These are phyloP conservation scores for Mungos mungo DNA, from an alignment of 2,113 vertebrate species.

Conservation along the genomic window DNA sequence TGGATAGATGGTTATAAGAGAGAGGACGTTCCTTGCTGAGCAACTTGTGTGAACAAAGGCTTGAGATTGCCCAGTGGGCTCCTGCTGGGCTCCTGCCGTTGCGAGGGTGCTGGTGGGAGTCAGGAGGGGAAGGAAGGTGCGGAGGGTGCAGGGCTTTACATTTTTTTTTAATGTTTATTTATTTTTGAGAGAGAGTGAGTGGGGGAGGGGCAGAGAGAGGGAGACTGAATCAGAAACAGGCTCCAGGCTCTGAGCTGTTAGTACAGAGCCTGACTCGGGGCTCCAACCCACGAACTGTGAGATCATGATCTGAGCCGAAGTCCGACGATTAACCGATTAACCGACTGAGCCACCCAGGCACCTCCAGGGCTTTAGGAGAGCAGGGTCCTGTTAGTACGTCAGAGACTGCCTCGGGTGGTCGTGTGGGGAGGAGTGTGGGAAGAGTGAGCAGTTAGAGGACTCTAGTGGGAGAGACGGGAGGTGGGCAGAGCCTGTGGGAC, in stretches of 20 bases:
- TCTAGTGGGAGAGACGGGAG: neutral
- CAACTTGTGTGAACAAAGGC: neutral
- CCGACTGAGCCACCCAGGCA: too few species aligned
- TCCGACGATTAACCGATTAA: too few species aligned
- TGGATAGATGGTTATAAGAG: accelerated
- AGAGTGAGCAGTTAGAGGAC: neutral
- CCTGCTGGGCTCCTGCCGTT: too few species aligned
- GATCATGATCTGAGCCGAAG: too few species aligned
- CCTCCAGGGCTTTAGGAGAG: neutral
- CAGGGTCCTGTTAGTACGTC: accelerated
- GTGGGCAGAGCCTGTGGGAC: neutral
- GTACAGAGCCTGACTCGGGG: too few species aligned
- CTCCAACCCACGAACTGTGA: too few species aligned
- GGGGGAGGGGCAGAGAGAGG: too few species aligned
- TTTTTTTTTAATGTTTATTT: neutral
- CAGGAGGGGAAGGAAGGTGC: neutral
- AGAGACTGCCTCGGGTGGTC: neutral
- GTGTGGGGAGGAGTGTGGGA: neutral
- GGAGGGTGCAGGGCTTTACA: neutral
- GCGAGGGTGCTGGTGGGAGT: neutral
- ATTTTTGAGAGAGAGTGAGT: too few species aligned
- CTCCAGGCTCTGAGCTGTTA: neutral
- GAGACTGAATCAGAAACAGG: neutral
- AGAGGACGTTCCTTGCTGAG: neutral
- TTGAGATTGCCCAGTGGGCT: neutral